Evolutionary conservation across 2,113 vertebrate species (phyloP).

Genomic region (Phocoena phocoena): DNA sequence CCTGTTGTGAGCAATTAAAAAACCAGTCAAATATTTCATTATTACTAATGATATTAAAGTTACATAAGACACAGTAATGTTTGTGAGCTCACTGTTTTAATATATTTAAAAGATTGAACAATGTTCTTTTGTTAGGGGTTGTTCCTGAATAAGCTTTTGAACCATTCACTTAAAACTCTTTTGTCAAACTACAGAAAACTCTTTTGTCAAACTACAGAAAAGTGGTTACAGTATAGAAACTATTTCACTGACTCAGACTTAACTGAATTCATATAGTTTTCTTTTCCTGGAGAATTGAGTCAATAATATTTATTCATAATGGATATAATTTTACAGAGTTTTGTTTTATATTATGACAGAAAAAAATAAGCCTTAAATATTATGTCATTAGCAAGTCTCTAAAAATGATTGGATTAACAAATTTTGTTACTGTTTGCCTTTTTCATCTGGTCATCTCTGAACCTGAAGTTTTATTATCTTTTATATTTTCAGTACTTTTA

Average conservation of each 20-base stretch:
- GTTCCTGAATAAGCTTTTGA: not conserved
- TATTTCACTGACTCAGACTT: not conserved
- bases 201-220: not conserved
- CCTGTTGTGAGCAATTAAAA: slow-evolving; percentile 30
- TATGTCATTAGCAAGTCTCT: not conserved
- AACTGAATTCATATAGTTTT: not conserved
- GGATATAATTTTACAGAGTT: not conserved
- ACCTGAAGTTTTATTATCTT: not conserved
- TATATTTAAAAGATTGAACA: not conserved
- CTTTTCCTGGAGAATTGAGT: not conserved
- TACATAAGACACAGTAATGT: not conserved
- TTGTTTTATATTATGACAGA: not conserved
- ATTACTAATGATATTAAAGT: not conserved
- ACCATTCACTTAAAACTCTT: not conserved
- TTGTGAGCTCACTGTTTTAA: not conserved
- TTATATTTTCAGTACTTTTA: slow-evolving; percentile 20
- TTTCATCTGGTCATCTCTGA: not conserved
- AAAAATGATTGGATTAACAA: not conserved
- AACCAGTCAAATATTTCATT: slow-evolving; percentile 7
- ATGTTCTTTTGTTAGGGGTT: not conserved
- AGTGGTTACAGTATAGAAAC: not conserved
- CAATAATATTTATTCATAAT: not conserved
- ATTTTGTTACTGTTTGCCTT: slow-evolving; percentile 14
- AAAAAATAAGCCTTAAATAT: slow-evolving; percentile 2
- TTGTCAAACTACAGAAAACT: not conserved